Base-by-base conservation (phyloP, 2,888 invertebrate species). In the Chymomyza amoena region DNA sequence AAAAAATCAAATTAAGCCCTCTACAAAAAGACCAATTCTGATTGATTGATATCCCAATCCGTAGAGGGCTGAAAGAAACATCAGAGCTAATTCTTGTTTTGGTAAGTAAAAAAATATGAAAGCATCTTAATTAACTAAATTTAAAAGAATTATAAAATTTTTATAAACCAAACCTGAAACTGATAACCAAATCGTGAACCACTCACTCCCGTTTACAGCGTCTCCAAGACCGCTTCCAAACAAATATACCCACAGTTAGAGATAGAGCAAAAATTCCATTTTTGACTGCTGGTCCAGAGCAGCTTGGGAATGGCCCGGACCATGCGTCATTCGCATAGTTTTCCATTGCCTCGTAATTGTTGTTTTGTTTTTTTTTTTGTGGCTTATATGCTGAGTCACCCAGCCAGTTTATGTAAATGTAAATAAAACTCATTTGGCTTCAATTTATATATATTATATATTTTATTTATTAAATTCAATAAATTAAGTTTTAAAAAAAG, bases 401-500 rank as follows among this genome's bases (percentile, higher is more conserved):
- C 6, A 7, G 18, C 9, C 3, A 39, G 39, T 6, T 39, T 39
- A 39, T 39, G 6, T 13, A 39, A 3, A 13, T 45, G 13, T 13
- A 45, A 45, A 45, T 45, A 45, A 45, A 45, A 45, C 39, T 13
- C 39, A 45, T 45, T 45, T 45, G 2, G 13, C 39, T 45, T 45
- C 1, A 45, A 45, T 18, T 10, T n/a, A 16, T 64, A 75, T 61
- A 57, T 56, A 56, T 57, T 61, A 77, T 18, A 75, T 73, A 78
- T 76, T 77, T 73, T 66, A 75, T 83, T 83, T 87, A 87, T 78
- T 83, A 70, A 78, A 82, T 75, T 87, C 82, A 83, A 83, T 87
- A 83, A 83, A 85, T 87, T 83, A 83, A 81, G 39, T 83, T 87
- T 70, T 69, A 83, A 83, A 87, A 72, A 57, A 82, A 84, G 73